Evolutionary conservation across 2,888 invertebrate species (phyloP).

Genomic region (Thymelicus sylvestris): DNA sequence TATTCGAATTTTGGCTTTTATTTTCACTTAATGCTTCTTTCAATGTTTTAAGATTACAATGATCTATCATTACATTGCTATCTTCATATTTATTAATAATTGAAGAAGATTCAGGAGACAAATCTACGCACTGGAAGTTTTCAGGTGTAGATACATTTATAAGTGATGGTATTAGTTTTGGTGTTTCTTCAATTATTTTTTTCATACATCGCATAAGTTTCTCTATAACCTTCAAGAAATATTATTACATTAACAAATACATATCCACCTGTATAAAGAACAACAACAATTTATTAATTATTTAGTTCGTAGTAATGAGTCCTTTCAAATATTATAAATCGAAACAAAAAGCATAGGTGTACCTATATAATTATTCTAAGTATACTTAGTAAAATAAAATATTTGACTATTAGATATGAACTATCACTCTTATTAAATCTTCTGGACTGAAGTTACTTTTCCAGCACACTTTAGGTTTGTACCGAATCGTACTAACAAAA

Average conservation of each 20-base stretch:
- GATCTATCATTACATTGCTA: background rate
- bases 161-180: background rate
- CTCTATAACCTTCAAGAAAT: constrained; percentile 61
- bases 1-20: background rate
- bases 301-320: too few species aligned
- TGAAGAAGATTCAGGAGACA: background rate
- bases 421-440: too few species aligned
- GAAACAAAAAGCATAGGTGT: too few species aligned
- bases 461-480: too few species aligned
- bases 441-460: too few species aligned
- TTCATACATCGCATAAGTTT: constrained; percentile 54
- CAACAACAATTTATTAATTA: too few species aligned
- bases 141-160: background rate
- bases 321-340: too few species aligned
- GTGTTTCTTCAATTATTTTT: constrained; percentile 34
- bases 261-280: too few species aligned
- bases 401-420: too few species aligned
- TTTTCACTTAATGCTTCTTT: background rate
- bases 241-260: background rate
- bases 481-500: too few species aligned
- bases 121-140: background rate
- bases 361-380: too few species aligned
- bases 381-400: too few species aligned
- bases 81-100: background rate
- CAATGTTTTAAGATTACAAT: background rate